phyloP scores from a whole-genome alignment of 1,140 invertebrate genomes.

The Papilio dardanus region DNA sequence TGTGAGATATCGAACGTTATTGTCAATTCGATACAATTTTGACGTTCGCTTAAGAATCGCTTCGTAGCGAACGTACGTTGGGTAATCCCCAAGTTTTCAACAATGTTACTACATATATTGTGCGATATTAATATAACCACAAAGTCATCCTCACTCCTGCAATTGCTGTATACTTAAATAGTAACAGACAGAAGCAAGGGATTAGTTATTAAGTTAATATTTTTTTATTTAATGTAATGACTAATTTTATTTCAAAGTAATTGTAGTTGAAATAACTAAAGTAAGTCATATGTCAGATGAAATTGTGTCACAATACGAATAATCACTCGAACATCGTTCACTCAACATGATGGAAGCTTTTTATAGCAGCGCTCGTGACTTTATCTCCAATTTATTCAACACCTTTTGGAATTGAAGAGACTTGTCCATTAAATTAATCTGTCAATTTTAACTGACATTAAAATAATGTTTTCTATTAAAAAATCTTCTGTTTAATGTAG shows the following conservation, averaged over 20 bases:
- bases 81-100: neutral
- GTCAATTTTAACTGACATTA: neutral
- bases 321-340: neutral
- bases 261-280: neutral
- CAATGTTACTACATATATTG: neutral
- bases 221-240: neutral
- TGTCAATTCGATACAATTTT: no score
- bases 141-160: no score
- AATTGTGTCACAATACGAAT: neutral
- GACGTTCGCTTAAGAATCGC: no score
- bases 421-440: neutral
- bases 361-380: neutral
- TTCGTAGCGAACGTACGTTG: no score
- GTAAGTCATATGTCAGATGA: neutral
- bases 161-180: no score
- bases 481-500: no score
- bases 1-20: no score
- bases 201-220: neutral
- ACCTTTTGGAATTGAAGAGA: neutral
- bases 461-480: no score
- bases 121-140: no score
- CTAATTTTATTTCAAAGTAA: neutral
- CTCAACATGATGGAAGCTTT: neutral
- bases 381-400: constrained; percentile 3
- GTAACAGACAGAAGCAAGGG: neutral